phyloP scores from a whole-genome alignment of 2,113 vertebrate genomes.

The Crypturellus undulatus region DNA sequence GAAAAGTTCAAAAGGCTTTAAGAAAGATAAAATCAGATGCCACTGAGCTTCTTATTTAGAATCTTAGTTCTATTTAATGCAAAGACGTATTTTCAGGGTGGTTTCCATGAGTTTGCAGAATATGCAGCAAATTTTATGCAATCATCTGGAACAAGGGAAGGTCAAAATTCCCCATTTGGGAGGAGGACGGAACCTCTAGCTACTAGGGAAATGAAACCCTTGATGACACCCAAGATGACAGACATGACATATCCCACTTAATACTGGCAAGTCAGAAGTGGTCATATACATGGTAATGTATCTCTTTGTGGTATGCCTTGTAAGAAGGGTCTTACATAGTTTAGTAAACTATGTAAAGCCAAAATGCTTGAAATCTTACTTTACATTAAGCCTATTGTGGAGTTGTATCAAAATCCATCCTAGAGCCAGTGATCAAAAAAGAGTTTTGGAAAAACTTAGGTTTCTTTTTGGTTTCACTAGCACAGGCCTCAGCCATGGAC shows the following conservation, averaged over 20 bases:
- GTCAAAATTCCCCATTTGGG: neutral
- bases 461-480: fast-evolving
- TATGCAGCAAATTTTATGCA: neutral
- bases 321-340: neutral
- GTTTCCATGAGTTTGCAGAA: neutral
- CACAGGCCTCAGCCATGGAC: neutral
- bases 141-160: neutral
- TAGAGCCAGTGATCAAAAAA: neutral
- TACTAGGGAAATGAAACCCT: neutral
- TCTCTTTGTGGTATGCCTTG: neutral
- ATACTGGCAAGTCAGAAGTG: neutral
- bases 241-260: neutral
- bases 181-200: neutral
- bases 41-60: neutral
- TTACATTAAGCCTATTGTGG: neutral
- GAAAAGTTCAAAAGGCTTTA: slow-evolving; percentile 32
- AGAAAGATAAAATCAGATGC: neutral
- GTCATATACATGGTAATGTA: neutral
- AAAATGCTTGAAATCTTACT: neutral
- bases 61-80: neutral
- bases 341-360: neutral
- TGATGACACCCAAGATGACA: neutral
- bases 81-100: neutral
- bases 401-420: neutral
- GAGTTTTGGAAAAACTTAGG: neutral